These are phyloP conservation scores for Lepidonotus clava DNA, from an alignment of 2,888 invertebrate species.

Conservation along the genomic window DNA sequence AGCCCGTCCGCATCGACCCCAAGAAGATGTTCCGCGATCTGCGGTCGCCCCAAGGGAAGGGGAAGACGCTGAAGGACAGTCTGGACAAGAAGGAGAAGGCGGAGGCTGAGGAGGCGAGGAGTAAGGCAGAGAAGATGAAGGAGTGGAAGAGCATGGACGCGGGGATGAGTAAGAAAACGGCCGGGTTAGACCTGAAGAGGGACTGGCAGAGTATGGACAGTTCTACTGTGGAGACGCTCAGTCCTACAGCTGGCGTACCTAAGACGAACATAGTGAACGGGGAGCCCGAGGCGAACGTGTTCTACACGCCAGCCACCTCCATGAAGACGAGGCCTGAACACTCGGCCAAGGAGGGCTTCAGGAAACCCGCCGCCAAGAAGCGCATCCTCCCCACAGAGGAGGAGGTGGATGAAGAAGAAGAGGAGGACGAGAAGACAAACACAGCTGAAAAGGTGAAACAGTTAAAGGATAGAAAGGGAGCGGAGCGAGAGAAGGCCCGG, in stretches of 20 bases:
- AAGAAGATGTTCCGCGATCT: conserved; percentile 47
- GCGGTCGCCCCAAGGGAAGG: conserved; percentile 17
- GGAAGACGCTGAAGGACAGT: conserved; percentile 25
- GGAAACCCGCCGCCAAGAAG: conserved; percentile 24
- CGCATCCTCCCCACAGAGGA: conserved; percentile 27
- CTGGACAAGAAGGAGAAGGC: conserved; percentile 30
- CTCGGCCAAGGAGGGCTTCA: neutral
- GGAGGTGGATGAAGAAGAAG: neutral
- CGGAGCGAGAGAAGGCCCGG: conserved; percentile 70
- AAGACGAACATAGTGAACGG: conserved; percentile 54
- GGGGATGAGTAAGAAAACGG: neutral
- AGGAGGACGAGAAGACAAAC: conserved; percentile 60
- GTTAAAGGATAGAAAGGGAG: conserved; percentile 66
- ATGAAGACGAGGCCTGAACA: conserved; percentile 66
- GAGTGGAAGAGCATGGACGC: conserved; percentile 64
- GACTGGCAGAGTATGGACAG: conserved; percentile 57
- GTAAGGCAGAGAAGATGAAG: conserved; percentile 63
- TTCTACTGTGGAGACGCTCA: conserved; percentile 39
- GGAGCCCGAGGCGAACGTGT: conserved; percentile 64
- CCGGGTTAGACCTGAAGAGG: conserved; percentile 44
- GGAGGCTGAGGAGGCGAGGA: neutral
- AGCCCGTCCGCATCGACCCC: conserved; percentile 66
- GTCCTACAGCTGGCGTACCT: conserved; percentile 59
- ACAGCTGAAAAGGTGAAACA: conserved; percentile 81
- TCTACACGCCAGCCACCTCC: conserved; percentile 74